These are phyloP conservation scores for Parauchenoglanis punctatus DNA, from an alignment of 2,797 vertebrate genomes.

Conservation along the genomic window DNA sequence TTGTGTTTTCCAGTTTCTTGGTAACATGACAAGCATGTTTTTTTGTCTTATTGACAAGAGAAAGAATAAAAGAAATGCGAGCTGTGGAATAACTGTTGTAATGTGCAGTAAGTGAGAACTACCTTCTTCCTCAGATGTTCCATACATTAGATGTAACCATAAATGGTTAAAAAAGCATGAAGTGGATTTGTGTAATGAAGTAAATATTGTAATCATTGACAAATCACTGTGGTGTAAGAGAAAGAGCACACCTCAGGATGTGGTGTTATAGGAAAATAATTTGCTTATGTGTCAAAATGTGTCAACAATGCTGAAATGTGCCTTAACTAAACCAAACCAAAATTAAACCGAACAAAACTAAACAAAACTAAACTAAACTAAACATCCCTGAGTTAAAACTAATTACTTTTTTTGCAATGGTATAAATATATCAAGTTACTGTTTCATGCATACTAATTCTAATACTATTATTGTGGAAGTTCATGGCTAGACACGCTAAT, in stretches of 20 bases:
- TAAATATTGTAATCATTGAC: neutral
- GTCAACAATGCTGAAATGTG: neutral
- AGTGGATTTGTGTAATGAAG: neutral
- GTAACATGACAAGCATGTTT: neutral
- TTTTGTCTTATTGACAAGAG: neutral
- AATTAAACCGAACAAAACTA: neutral
- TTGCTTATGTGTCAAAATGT: neutral
- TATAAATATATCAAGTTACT: neutral
- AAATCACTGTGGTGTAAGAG: neutral
- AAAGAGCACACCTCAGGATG: neutral
- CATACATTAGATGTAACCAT: neutral
- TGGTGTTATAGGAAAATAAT: neutral
- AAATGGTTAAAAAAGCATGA: neutral
- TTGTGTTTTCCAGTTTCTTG: neutral
- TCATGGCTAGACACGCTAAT: constrained; percentile 9
- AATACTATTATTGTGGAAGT: neutral
- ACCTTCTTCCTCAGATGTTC: neutral
- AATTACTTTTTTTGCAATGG: neutral
- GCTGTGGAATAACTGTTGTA: neutral
- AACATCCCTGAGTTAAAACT: neutral
- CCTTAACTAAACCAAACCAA: neutral
- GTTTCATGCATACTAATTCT: neutral
- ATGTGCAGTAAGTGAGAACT: neutral
- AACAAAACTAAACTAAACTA: neutral
- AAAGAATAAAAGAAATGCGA: neutral